Conservation (phyloP, 1,140 invertebrate genomes). For the Achatina immaculata region DNA sequence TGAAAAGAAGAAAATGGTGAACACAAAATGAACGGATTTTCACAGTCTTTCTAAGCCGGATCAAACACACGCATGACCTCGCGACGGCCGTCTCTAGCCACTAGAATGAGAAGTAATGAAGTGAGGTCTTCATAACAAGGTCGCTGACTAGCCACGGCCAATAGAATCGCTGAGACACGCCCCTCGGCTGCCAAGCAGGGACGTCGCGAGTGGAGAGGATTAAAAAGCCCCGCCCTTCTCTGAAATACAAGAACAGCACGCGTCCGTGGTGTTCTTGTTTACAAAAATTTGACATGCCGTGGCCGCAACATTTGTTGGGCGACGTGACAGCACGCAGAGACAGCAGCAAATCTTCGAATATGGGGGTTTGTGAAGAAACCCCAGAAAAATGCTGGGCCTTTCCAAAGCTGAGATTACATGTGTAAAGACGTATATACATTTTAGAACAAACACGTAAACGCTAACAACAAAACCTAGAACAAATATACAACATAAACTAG, state of each 20-base stretch:
- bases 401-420: not conserved
- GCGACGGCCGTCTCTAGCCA: slow-evolving; percentile 15
- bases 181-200: not conserved
- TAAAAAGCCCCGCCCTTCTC: not conserved
- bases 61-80: slow-evolving; percentile 23
- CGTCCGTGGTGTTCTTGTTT: not conserved
- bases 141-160: not conserved
- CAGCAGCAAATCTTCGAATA: not conserved
- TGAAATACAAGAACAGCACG: not conserved
- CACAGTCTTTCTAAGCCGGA: slow-evolving; percentile 33
- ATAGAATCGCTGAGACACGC: not conserved
- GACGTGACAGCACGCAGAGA: slow-evolving; percentile 5
- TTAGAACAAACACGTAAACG: not conserved
- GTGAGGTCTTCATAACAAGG: not conserved
- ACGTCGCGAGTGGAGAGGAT: slow-evolving; percentile 21
- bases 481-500: no score
- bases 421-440: not conserved
- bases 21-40: not conserved
- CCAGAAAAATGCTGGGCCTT: not conserved
- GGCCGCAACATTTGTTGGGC: not conserved
- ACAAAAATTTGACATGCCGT: not conserved
- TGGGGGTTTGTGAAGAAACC: not conserved
- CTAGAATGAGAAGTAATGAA: not conserved
- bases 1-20: slow-evolving; percentile 7
- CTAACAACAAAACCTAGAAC: not conserved